Conservation (phyloP, 2,888 invertebrate species). For the Monoplex corrugatus region DNA sequence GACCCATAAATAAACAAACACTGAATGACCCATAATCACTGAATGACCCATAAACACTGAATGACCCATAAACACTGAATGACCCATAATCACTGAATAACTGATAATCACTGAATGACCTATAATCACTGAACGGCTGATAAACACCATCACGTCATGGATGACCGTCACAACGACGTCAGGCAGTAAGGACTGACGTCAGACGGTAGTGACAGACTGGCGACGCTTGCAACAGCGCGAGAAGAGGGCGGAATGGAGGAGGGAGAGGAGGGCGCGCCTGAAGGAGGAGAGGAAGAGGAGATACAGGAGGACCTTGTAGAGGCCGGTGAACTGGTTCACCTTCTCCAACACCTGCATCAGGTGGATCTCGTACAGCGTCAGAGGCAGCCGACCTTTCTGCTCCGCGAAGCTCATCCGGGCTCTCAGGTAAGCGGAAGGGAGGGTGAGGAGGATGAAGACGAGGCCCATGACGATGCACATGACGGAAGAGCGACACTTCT, state of each 20-base stretch:
- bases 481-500: conserved; percentile 50
- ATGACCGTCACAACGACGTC: background rate
- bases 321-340: conserved; percentile 54
- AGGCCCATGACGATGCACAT: conserved; percentile 56
- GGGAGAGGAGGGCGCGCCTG: conserved; percentile 41
- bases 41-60: no score
- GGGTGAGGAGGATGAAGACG: conserved; percentile 53
- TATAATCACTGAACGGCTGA: no score
- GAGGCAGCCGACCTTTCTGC: conserved; percentile 2
- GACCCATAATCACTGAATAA: no score
- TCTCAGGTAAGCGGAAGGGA: conserved; percentile 55
- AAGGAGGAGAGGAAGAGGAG: conserved; percentile 37
- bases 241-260: background rate
- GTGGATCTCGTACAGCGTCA: conserved; percentile 43
- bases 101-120: no score
- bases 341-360: conserved; percentile 54
- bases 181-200: background rate
- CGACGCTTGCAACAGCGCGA: background rate
- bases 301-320: conserved; percentile 51
- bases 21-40: no score
- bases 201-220: conserved; percentile 38
- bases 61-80: no score
- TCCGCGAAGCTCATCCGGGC: conserved; percentile 49
- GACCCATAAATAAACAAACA: no score
- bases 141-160: no score